Base-by-base conservation (phyloP, 2,888 invertebrate species). In the Myopa testacea region DNA sequence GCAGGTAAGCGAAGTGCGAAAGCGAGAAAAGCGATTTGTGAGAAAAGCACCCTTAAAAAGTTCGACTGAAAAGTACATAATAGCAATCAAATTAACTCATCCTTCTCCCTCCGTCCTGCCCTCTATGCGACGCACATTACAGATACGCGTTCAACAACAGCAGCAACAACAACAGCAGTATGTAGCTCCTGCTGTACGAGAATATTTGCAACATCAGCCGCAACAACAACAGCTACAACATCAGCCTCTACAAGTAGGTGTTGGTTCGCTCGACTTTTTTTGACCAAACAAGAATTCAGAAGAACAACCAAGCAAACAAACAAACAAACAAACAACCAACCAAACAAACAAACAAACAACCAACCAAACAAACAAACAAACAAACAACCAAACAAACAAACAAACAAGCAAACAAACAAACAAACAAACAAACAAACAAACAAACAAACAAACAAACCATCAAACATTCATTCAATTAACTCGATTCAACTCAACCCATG, bases 161-260 rank as follows among this genome's bases (percentile, higher is more conserved):
- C 86, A 84, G 69, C 84, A 83, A 38, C 84, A 84, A 50, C 85
- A 86, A 62, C 82, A 82, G 63, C 82, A 81, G 34, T 89, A 89
- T 82, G 87, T 89, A 79, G 89, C 89, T 37, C 89, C 89, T 50
- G 86, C 86, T 6, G 87, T 89, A n/a, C 84, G 89, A 73, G 88
- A 89, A 76, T 89, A 89, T 80, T 79, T 84, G 79, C 88, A 88
- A 79, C 88, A 88, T 76, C 84, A 83, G 65, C 82, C 81, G 14
- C 84, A 85, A n/a, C 55, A 55, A 12, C 84, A 85, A 3, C 55
- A 55, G 75, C 84, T 83, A 65, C 82, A 81, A 14, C 84, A 85
- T 14, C 55, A 55, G 78, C 81, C 82, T 45, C 82, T 87, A 76
- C 89, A 89, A 86, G 89, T 87, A 84, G 81, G 85, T 81, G 72